phyloP scores from a whole-genome alignment of 1,140 invertebrate species.

The Hirudo medicinalis region DNA sequence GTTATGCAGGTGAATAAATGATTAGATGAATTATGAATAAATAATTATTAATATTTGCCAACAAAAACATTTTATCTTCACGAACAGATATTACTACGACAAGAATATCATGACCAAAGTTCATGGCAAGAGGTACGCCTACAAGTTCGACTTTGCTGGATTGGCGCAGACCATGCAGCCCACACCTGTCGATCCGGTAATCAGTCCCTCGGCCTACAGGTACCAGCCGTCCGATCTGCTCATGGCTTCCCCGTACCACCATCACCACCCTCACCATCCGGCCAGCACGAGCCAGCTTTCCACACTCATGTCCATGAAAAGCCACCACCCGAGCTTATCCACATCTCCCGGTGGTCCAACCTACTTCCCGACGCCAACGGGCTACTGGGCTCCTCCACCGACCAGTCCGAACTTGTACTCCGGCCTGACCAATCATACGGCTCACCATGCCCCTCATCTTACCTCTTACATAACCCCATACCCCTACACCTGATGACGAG shows the following conservation, averaged over 20 bases:
- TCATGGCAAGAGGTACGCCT: slow-evolving; percentile 73
- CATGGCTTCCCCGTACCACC: slow-evolving; percentile 18
- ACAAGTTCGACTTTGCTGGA: slow-evolving; percentile 83
- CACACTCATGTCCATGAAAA: slow-evolving; percentile 6
- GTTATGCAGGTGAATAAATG: not conserved
- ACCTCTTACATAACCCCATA: slow-evolving; percentile 10
- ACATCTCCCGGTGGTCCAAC: not conserved
- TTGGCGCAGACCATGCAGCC: slow-evolving; percentile 41
- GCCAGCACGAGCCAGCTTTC: not conserved
- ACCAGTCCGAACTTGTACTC: slow-evolving; percentile 19
- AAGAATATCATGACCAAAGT: slow-evolving; percentile 53
- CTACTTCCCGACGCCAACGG: slow-evolving; percentile 18
- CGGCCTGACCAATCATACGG: slow-evolving; percentile 15
- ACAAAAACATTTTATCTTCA: not conserved
- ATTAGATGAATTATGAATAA: not conserved
- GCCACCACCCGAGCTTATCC: not conserved
- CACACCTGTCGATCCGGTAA: slow-evolving; percentile 19
- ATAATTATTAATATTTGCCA: not conserved
- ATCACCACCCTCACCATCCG: slow-evolving; percentile 16
- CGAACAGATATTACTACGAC: slow-evolving; percentile 46
- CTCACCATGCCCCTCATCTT: slow-evolving; percentile 18
- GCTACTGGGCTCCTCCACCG: slow-evolving; percentile 16
- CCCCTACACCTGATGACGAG: slow-evolving; percentile 3
- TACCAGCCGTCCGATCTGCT: slow-evolving; percentile 22
- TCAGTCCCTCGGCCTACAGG: slow-evolving; percentile 18